phyloP scores from a whole-genome alignment of 2,888 invertebrate genomes.

The Odontomyia ornata region DNA sequence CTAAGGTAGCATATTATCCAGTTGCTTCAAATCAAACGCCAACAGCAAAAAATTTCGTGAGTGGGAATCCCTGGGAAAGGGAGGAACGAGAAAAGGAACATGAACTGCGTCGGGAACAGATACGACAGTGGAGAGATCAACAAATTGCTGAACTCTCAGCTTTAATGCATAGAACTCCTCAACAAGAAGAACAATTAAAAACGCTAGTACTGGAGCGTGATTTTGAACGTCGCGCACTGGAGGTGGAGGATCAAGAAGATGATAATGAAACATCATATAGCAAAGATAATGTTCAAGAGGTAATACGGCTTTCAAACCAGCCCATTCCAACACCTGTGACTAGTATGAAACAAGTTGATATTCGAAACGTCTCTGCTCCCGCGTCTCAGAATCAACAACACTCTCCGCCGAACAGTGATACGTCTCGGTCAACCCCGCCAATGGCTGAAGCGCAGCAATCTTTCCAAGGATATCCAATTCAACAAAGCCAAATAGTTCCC shows the following conservation, averaged over 20 bases:
- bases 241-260: slow-evolving; percentile 75
- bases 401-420: not conserved
- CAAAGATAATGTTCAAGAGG: slow-evolving; percentile 66
- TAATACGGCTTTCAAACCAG: slow-evolving; percentile 65
- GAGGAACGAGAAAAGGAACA: slow-evolving; percentile 89
- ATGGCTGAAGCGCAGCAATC: slow-evolving; percentile 52
- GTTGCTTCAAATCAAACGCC: slow-evolving; percentile 55
- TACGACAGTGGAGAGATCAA: slow-evolving; percentile 82
- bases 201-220: slow-evolving; percentile 92
- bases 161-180: slow-evolving; percentile 74
- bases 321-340: slow-evolving; percentile 63
- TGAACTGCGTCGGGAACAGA: slow-evolving; percentile 78
- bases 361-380: slow-evolving; percentile 56
- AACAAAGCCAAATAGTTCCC: slow-evolving; percentile 47
- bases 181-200: slow-evolving; percentile 87
- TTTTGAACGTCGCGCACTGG: slow-evolving; percentile 90
- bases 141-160: slow-evolving; percentile 83
- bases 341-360: slow-evolving; percentile 62
- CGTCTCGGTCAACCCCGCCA: slow-evolving; percentile 33
- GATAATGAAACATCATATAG: slow-evolving; percentile 67
- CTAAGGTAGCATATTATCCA: slow-evolving; percentile 77
- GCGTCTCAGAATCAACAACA: slow-evolving; percentile 46
- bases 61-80: slow-evolving; percentile 89
- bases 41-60: slow-evolving; percentile 55
- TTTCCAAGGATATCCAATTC: slow-evolving; percentile 55